A percentile compares a stretch with the other conserved stretches of the same genome.
phyloP scores from a whole-genome alignment of 2,888 invertebrate species.

The Trissoscelio sp. region DNA sequence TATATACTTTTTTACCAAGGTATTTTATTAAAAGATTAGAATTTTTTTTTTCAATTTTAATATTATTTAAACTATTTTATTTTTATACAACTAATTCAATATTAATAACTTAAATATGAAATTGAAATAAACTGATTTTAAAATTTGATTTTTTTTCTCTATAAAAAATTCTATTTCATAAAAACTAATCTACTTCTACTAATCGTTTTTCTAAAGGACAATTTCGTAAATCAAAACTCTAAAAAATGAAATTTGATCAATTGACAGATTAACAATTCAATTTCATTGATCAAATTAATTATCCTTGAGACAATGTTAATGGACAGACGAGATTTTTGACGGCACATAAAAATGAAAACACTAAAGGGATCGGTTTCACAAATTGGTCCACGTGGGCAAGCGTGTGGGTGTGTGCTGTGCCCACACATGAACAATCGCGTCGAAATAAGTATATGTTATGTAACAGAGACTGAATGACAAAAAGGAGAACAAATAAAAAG shows the following conservation, averaged over 20 bases:
- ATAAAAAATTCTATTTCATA: no score
- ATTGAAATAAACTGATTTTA: no score
- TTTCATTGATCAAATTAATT: not conserved
- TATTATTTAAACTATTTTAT: no score
- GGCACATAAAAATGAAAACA: slow-evolving; percentile 2
- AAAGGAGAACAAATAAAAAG: slow-evolving; percentile 6
- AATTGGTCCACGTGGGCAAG: slow-evolving; percentile 57
- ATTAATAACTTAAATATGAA: no score
- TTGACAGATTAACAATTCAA: not conserved
- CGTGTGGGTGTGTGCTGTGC: slow-evolving; percentile 29
- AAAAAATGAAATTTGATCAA: not conserved
- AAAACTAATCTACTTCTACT: no score
- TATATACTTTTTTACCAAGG: no score
- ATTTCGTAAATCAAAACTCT: no score
- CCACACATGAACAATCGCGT: slow-evolving; percentile 37
- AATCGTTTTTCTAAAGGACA: no score
- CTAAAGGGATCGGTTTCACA: slow-evolving; percentile 32
- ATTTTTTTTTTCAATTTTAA: no score
- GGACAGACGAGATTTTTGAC: not conserved
- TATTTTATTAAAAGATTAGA: no score
- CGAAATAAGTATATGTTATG: slow-evolving; percentile 37
- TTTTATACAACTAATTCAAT: no score
- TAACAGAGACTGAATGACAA: slow-evolving; percentile 7
- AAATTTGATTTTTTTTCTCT: no score
- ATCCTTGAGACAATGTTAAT: not conserved